Base-by-base conservation (phyloP, 2,888 invertebrate genomes). In the Rhingia campestris region DNA sequence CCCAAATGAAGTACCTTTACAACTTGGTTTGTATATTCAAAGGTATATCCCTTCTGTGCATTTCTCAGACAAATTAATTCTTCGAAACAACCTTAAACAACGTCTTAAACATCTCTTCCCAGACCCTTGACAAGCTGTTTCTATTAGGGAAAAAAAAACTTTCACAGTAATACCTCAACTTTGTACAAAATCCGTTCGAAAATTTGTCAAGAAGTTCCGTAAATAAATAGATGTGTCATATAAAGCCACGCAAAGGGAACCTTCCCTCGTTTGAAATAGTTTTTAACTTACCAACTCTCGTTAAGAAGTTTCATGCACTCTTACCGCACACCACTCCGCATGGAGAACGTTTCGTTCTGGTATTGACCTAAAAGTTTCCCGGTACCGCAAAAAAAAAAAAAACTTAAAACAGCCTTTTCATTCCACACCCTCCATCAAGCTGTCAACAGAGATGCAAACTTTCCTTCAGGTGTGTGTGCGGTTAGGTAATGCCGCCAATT, bases 341-440 rank as follows among this genome's bases (percentile, higher is more conserved):
- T 70, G 69, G 41, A n/a, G n/a, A 56, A 49, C 39, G 47, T 76
- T 61, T 49, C 43, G 53, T 67, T 41, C 73, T 66, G 47, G 53
- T 67, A 47, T 79, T 66, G 47, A 61, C 49, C 54, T 43, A 41
- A 74, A 80, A 74, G 47, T 80, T 80, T 61, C 7, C 43, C 12
- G 43, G 43, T 12, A 35, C 54, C 37, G 4, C 22, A 32, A 3
- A 39, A 4, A 4, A 22, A 3, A 49, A 30, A 6, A 4, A 30
- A 49, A 49, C 49, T 49, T 30, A 30, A 49, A 49, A 49, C 4
- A 33, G 32, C 49, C 12, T 12, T 9, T 2, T 22, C 37, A 22
- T n/a, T 2, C 22, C 49, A 32, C 12, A 32, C 14, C 59, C 41
- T 35, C 14, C 22, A 35, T 41, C 51, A 33, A 51, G 6, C 59